Percentiles rank a stretch among this genome's conserved stretches.
Evolutionary conservation across 2,113 vertebrate genomes (phyloP).

Genomic region (Tachysurus vachellii): DNA sequence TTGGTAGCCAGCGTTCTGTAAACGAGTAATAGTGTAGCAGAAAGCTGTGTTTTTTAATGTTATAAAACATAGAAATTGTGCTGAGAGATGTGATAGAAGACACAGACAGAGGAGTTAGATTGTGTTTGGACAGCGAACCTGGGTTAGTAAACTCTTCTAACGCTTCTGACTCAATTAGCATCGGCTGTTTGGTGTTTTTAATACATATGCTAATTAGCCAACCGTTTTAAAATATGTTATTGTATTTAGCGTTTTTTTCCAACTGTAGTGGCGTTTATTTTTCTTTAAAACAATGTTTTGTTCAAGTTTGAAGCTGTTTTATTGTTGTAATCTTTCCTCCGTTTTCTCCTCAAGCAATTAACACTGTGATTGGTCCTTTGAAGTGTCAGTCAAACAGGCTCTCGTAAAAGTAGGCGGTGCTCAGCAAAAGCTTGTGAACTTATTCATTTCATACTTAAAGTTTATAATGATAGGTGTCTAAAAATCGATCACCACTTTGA

Average conservation of each 20-base stretch:
- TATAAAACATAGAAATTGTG: neutral
- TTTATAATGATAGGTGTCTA: neutral
- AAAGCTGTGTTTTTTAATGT: neutral
- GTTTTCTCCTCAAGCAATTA: neutral
- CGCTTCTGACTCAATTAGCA: neutral
- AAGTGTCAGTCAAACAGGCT: neutral
- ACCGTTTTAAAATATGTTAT: neutral
- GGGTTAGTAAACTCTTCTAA: neutral
- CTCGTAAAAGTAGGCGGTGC: neutral
- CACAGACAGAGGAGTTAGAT: neutral
- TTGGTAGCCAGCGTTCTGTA: neutral
- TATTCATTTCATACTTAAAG: neutral
- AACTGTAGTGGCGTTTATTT: no score
- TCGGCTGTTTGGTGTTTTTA: neutral
- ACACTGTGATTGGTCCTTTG: neutral
- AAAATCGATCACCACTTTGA: neutral
- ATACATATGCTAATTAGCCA: neutral
- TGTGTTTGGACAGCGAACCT: no score
- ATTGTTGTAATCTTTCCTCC: neutral
- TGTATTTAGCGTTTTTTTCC: neutral
- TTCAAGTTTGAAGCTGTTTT: neutral
- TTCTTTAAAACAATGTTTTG: no score
- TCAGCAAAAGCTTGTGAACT: neutral
- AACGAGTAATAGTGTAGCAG: neutral
- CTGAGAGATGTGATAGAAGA: neutral